phyloP scores from a whole-genome alignment of 2,113 vertebrate genomes.

The Myocastor coypus region DNA sequence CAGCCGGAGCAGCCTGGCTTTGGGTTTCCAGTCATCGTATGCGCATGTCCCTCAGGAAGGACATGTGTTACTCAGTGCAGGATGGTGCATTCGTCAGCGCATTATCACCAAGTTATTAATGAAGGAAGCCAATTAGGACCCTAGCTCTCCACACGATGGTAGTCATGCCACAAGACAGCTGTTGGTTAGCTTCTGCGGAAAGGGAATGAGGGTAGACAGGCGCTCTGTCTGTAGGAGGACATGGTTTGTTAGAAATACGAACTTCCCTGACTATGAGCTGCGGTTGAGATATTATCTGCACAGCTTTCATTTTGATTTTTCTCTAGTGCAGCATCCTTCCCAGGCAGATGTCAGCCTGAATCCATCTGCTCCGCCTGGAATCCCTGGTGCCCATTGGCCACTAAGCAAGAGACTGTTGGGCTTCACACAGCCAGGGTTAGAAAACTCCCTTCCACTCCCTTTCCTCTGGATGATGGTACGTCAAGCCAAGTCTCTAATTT shows the following conservation, averaged over 20 bases:
- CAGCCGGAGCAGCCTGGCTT: not conserved
- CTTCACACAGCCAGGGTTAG: accelerated
- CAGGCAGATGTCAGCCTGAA: accelerated
- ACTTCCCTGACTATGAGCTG: accelerated
- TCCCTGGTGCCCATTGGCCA: not conserved
- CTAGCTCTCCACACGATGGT: not conserved
- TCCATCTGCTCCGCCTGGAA: not conserved
- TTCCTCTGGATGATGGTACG: accelerated
- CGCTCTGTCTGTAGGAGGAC: not conserved
- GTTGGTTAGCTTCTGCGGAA: not conserved
- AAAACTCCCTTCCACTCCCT: accelerated
- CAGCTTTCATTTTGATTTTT: not conserved
- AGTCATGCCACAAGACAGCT: not conserved
- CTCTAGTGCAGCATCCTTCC: accelerated
- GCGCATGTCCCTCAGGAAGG: not conserved
- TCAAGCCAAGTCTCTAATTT: accelerated
- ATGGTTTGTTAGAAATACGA: not conserved
- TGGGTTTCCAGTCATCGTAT: not conserved
- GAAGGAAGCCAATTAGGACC: not conserved
- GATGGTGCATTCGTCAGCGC: not conserved
- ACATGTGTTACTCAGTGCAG: not conserved
- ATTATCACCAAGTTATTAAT: not conserved
- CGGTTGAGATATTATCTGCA: accelerated
- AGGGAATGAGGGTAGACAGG: accelerated
- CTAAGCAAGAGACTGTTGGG: not conserved